Conservation (phyloP, 1,140 invertebrate genomes). For the Sesamia nonagrioides region DNA sequence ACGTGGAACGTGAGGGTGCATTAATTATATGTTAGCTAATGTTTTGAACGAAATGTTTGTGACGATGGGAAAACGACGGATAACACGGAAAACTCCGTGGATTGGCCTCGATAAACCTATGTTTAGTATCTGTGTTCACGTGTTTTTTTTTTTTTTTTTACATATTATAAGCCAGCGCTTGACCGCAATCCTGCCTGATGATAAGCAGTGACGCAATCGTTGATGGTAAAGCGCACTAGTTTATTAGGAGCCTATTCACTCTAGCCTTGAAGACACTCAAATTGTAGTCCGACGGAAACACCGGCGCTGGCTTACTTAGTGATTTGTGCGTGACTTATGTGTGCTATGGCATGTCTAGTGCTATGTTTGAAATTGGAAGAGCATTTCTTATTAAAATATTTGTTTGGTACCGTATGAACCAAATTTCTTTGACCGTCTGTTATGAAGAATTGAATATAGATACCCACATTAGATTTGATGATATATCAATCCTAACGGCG, state of each 20-base stretch:
- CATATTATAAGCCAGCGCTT: too few relatives aligned
- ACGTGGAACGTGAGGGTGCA: constrained; percentile 71
- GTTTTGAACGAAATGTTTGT: constrained; percentile 35
- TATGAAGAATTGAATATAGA: not conserved
- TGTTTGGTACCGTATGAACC: not conserved
- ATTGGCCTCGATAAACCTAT: constrained; percentile 33
- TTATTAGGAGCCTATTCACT: too few relatives aligned
- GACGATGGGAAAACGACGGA: constrained; percentile 34
- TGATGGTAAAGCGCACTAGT: too few relatives aligned
- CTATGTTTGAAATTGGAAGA: not conserved
- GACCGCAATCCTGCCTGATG: too few relatives aligned
- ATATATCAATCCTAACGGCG: too few relatives aligned
- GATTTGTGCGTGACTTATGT: not conserved
- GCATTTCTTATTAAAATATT: not conserved
- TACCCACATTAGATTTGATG: too few relatives aligned
- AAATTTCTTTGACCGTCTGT: not conserved
- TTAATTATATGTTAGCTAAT: constrained; percentile 71
- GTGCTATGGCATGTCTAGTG: not conserved
- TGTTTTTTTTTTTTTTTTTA: too few relatives aligned
- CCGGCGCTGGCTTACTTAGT: too few relatives aligned
- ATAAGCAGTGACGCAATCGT: too few relatives aligned
- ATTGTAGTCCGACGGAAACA: too few relatives aligned
- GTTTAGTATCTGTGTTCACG: constrained; percentile 1
- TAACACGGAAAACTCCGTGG: constrained; percentile 19
- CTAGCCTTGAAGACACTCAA: too few relatives aligned